Percentiles rank a stretch among this genome's conserved stretches.
Conservation (phyloP, 2,888 invertebrate genomes). For the Poecilobothrus nobilitatus region DNA sequence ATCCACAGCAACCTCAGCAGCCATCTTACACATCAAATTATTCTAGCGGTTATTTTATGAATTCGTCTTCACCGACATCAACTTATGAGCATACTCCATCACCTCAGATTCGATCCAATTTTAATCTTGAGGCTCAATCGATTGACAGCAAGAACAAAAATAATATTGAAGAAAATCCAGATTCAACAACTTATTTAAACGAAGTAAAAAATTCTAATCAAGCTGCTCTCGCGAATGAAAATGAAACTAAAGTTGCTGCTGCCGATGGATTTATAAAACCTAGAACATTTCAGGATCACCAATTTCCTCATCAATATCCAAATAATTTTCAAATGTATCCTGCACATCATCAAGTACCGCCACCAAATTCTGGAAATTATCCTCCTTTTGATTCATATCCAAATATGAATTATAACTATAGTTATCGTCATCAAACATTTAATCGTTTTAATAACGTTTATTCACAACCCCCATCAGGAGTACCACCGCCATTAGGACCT, state of each 20-base stretch:
- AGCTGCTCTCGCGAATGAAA: neutral
- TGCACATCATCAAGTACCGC: constrained; percentile 38
- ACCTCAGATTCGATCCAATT: constrained; percentile 23
- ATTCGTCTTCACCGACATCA: neutral
- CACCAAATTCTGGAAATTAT: constrained; percentile 32
- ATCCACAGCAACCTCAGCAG: constrained; percentile 29
- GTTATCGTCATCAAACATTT: constrained; percentile 42
- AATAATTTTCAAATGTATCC: constrained; percentile 44
- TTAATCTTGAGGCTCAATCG: constrained; percentile 30
- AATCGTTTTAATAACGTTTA: constrained; percentile 42
- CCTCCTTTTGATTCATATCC: constrained; percentile 43
- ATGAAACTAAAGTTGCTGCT: constrained; percentile 24
- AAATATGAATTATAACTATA: constrained; percentile 44
- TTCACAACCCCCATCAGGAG: constrained; percentile 37
- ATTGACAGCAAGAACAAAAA: constrained; percentile 39
- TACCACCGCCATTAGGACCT: constrained; percentile 41
- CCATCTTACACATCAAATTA: neutral
- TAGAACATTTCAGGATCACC: constrained; percentile 42
- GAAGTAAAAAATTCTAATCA: constrained; percentile 43
- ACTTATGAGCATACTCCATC: neutral
- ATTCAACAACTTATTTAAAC: constrained; percentile 58
- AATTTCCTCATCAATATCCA: constrained; percentile 41
- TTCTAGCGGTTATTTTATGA: neutral
- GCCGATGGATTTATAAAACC: constrained; percentile 44
- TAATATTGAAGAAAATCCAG: constrained; percentile 59